A percentile compares a stretch with the other conserved stretches of the same genome.
Evolutionary conservation across 2,888 invertebrate species (phyloP).

Genomic region (Eilema griseolum): DNA sequence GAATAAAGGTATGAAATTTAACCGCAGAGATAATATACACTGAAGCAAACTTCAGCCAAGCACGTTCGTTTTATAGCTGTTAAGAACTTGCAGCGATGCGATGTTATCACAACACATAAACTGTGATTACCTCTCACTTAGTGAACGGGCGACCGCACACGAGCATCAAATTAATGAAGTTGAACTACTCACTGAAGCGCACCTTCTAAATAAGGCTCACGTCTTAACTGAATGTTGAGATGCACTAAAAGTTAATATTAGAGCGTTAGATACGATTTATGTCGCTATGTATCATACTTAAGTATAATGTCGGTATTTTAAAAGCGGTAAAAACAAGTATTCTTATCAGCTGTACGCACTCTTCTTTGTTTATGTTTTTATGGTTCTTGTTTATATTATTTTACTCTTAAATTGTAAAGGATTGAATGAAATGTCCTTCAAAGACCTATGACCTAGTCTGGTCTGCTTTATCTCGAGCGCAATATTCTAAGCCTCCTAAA

Average conservation of each 20-base stretch:
- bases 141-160: constrained; percentile 28
- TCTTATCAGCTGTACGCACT: too few species aligned
- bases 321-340: background rate
- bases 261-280: background rate
- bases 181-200: constrained; percentile 33
- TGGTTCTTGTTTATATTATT: too few species aligned
- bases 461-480: too few species aligned
- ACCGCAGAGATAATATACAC: background rate
- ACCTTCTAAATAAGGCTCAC: background rate
- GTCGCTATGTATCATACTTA: background rate
- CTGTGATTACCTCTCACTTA: constrained; percentile 46
- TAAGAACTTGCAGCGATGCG: constrained; percentile 19
- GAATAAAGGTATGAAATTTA: background rate
- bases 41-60: constrained; percentile 1
- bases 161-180: constrained; percentile 48
- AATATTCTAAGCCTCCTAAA: too few species aligned
- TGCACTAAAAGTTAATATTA: background rate
- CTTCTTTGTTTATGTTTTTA: too few species aligned
- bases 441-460: too few species aligned
- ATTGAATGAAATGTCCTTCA: too few species aligned
- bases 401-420: too few species aligned
- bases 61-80: constrained; percentile 15
- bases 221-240: background rate
- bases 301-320: background rate
- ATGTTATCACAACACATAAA: constrained; percentile 46